phyloP scores from a whole-genome alignment of 2,888 invertebrate genomes.

The Orthonevra nobilis region DNA sequence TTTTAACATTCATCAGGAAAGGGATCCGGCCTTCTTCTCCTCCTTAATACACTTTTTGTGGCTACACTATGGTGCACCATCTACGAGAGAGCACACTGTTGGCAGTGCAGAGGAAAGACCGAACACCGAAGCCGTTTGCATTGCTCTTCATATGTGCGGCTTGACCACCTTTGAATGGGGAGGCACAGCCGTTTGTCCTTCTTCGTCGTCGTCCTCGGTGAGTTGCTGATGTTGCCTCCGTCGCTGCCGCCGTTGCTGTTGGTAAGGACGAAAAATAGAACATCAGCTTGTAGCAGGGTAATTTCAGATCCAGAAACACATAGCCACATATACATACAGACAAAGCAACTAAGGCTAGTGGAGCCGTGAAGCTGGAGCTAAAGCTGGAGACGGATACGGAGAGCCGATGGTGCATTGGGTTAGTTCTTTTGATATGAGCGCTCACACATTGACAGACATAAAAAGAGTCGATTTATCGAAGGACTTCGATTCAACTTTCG shows the following conservation, averaged over 20 bases:
- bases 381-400: too few species aligned
- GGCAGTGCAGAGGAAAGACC: constrained; percentile 51
- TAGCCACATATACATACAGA: constrained; percentile 9
- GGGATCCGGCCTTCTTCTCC: constrained; percentile 61
- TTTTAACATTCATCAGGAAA: constrained; percentile 57
- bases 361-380: background rate
- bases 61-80: constrained; percentile 67
- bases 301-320: constrained; percentile 64
- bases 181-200: constrained; percentile 59
- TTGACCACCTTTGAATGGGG: constrained; percentile 70
- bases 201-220: constrained; percentile 62
- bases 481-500: constrained; percentile 62
- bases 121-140: constrained; percentile 64
- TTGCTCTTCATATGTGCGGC: constrained; percentile 70
- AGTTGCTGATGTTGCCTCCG: constrained; percentile 42
- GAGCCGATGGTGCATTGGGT: constrained; percentile 52
- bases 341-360: constrained; percentile 3
- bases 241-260: constrained; percentile 22
- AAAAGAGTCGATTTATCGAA: constrained; percentile 58
- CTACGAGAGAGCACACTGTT: constrained; percentile 57
- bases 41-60: constrained; percentile 67
- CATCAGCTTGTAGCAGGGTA: constrained; percentile 64
- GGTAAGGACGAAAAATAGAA: constrained; percentile 69
- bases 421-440: constrained; percentile 58
- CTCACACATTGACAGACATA: constrained; percentile 22